Evolutionary conservation across 2,888 invertebrate species (phyloP).

Genomic region (Marronus borbonicus): DNA sequence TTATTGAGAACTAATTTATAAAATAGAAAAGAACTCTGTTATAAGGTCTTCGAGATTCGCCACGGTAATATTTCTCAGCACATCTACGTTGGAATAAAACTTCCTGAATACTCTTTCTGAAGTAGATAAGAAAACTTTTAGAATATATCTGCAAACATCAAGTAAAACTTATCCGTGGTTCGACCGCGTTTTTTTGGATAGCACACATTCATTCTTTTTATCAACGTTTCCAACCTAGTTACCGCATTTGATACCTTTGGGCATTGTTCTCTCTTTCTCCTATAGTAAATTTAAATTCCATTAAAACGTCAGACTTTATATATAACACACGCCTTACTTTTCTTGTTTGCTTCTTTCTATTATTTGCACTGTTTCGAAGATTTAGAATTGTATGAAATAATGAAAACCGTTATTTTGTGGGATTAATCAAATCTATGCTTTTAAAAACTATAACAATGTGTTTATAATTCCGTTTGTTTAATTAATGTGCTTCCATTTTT

Average conservation of each 20-base stretch:
- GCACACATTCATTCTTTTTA: slow-evolving; percentile 44
- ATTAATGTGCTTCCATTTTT: slow-evolving; percentile 11
- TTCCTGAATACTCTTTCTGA: slow-evolving; percentile 37
- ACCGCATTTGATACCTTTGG: slow-evolving; percentile 36
- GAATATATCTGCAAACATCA: slow-evolving; percentile 50
- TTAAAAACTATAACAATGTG: too few species aligned
- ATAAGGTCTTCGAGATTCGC: not conserved
- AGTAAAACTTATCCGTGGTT: slow-evolving; percentile 41
- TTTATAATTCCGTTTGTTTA: slow-evolving; percentile 1
- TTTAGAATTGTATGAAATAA: too few species aligned
- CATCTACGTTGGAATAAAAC: slow-evolving; percentile 43
- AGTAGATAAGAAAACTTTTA: slow-evolving; percentile 48
- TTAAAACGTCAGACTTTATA: slow-evolving; percentile 17
- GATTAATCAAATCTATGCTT: too few species aligned
- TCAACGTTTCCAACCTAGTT: slow-evolving; percentile 47
- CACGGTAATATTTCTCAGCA: slow-evolving; percentile 39
- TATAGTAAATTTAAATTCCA: slow-evolving; percentile 28
- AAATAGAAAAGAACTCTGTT: not conserved
- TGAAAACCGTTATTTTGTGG: too few species aligned
- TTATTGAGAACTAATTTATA: slow-evolving; percentile 6
- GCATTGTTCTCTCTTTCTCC: slow-evolving; percentile 27
- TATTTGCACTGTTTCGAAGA: not conserved
- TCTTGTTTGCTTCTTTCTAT: not conserved
- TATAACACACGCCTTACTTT: not conserved
- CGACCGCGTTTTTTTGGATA: slow-evolving; percentile 36